phyloP scores from a whole-genome alignment of 2,888 invertebrate species.

The Neocrepidodera transversa region DNA sequence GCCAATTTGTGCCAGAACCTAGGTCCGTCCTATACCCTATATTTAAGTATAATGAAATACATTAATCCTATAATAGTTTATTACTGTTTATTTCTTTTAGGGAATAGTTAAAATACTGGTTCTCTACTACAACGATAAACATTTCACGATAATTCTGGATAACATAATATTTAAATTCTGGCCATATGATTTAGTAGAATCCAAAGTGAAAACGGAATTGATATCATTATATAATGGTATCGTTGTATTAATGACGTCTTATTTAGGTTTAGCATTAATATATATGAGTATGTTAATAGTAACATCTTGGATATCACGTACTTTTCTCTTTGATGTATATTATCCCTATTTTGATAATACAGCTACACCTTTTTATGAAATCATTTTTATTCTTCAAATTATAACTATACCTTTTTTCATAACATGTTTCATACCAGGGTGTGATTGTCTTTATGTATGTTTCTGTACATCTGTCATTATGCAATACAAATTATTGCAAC shows the following conservation, averaged over 20 bases:
- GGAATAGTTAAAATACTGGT: not conserved
- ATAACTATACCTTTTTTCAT: not conserved
- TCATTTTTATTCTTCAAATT: not conserved
- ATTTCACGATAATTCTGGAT: conserved; percentile 2
- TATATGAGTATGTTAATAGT: not conserved
- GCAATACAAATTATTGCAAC: conserved; percentile 15
- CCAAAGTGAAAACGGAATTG: conserved; percentile 5
- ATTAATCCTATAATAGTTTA: no score
- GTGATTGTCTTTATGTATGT: conserved; percentile 4
- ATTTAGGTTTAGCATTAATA: not conserved
- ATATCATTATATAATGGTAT: not conserved
- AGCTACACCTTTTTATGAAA: not conserved
- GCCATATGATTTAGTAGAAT: conserved; percentile 15
- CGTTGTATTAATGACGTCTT: not conserved
- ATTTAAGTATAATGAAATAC: no score
- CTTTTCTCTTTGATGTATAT: conserved; percentile 4
- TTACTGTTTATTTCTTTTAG: not conserved
- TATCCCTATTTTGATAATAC: not conserved
- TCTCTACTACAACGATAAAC: not conserved
- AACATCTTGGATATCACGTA: not conserved
- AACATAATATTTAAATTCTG: conserved; percentile 6
- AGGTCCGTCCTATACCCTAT: no score
- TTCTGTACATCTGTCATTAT: conserved; percentile 1
- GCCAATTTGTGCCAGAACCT: no score
- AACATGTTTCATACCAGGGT: not conserved